Base-by-base conservation (phyloP, 37 sponge, comb jelly and placozoan genomes). In the Hexactinellida sp. region DNA sequence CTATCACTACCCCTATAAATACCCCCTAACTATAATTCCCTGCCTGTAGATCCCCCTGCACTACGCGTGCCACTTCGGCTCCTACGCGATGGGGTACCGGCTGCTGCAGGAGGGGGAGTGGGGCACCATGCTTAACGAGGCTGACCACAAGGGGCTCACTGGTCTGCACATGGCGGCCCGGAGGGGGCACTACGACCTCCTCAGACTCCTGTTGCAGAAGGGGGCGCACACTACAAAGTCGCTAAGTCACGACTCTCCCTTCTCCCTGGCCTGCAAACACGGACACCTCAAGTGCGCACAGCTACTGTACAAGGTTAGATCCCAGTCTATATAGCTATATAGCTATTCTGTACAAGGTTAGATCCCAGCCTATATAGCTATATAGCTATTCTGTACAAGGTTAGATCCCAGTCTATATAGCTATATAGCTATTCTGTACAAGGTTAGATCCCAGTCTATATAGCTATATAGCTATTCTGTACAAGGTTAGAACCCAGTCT, bases 281-380 rank as follows among this genome's bases (percentile, higher is more conserved):
- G 76, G 76, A 63, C 76, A 63, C 76, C 21, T n/a, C 25, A 63
- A 63, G 34, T 63, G 76, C 34, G 76, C 76, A 21, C 76, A 63
- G 76, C 76, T 63, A 1, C 21, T 63, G 3, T 63, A 63, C 76
- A 63, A 63, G 76, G 76, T 63, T 47, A n/a, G n/a, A n/a, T n/a
- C n/a, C n/a, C n/a, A n/a, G n/a, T n/a, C n/a, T n/a, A n/a, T n/a
- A n/a, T n/a, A n/a, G n/a, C n/a, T n/a, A n/a, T n/a, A n/a, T n/a
- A n/a, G n/a, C n/a, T n/a, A n/a, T n/a, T n/a, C n/a, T n/a, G n/a
- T n/a, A n/a, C n/a, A n/a, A n/a, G n/a, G n/a, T n/a, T n/a, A n/a
- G n/a, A n/a, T n/a, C n/a, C n/a, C n/a, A n/a, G n/a, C n/a, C n/a
- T n/a, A n/a, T n/a, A n/a, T n/a, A n/a, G n/a, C n/a, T n/a, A n/a